Conservation (phyloP, 2,797 vertebrate species). For the Loriculus beryllinus region DNA sequence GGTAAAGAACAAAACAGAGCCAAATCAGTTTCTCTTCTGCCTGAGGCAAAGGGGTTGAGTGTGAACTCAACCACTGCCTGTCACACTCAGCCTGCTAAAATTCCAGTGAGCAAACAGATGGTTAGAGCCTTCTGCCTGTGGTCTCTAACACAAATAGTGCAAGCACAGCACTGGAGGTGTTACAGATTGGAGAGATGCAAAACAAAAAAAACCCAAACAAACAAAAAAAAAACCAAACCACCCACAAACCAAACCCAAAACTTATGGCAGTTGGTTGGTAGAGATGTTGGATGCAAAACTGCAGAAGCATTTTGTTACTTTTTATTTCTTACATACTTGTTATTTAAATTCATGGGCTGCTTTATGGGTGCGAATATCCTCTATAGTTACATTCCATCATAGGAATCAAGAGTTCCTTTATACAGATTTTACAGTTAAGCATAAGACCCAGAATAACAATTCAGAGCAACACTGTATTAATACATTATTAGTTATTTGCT, state of each 20-base stretch:
- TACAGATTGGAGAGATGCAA: not conserved
- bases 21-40: not conserved
- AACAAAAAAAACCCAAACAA: not conserved
- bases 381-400: not conserved
- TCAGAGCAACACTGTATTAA: not conserved
- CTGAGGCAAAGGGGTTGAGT: not conserved
- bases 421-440: not conserved
- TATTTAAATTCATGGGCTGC: not conserved
- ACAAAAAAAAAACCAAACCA: too few species aligned
- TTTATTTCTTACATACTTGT: not conserved
- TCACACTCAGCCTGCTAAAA: not conserved
- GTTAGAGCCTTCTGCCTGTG: not conserved
- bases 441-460: not conserved
- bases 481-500: not conserved
- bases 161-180: not conserved
- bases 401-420: not conserved
- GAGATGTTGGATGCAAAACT: not conserved
- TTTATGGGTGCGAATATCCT: constrained; percentile 61
- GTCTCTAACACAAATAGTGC: not conserved
- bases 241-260: not conserved
- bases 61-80: not conserved
- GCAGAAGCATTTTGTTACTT: not conserved
- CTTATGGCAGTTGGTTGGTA: not conserved
- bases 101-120: not conserved
- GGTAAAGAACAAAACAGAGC: not conserved